phyloP scores from a whole-genome alignment of 35 echinoderm and acorn worm species.

The Acanthaster planci region DNA sequence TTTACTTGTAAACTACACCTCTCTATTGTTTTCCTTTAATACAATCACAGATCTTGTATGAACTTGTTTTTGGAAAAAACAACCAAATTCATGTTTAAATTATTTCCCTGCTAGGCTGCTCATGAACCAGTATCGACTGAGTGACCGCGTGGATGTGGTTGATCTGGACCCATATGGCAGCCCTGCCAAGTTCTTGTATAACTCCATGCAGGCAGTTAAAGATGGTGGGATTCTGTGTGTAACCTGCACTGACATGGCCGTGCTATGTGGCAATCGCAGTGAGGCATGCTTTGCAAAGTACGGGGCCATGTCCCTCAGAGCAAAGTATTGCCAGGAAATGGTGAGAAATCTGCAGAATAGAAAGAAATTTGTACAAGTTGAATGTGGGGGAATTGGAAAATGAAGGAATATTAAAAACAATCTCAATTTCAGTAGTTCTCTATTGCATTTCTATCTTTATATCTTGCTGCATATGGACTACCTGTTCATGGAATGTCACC shows the following conservation, averaged over 20 bases:
- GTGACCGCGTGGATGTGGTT: conserved; percentile 70
- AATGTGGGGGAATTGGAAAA: too few relatives aligned
- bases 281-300: conserved; percentile 90
- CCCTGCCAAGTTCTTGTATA: conserved; percentile 74
- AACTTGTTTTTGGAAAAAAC: too few relatives aligned
- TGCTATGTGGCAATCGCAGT: conserved; percentile 88
- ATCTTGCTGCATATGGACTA: too few relatives aligned
- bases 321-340: conserved; percentile 87
- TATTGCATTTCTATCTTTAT: background rate
- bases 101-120: conserved; percentile 49
- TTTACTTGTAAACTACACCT: too few relatives aligned
- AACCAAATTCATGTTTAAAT: too few relatives aligned
- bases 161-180: conserved; percentile 92
- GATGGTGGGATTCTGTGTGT: conserved; percentile 89
- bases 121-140: conserved; percentile 77
- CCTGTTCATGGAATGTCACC: too few relatives aligned
- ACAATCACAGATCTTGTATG: too few relatives aligned
- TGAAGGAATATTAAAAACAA: too few relatives aligned
- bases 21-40: too few relatives aligned
- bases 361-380: too few relatives aligned
- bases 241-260: conserved; percentile 91
- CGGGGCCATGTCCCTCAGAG: conserved; percentile 72
- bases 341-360: conserved; percentile 37
- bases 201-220: conserved; percentile 76
- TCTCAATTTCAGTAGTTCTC: background rate